Base-by-base conservation (phyloP, 2,888 invertebrate species). In the Pseudolycoriella hygida region DNA sequence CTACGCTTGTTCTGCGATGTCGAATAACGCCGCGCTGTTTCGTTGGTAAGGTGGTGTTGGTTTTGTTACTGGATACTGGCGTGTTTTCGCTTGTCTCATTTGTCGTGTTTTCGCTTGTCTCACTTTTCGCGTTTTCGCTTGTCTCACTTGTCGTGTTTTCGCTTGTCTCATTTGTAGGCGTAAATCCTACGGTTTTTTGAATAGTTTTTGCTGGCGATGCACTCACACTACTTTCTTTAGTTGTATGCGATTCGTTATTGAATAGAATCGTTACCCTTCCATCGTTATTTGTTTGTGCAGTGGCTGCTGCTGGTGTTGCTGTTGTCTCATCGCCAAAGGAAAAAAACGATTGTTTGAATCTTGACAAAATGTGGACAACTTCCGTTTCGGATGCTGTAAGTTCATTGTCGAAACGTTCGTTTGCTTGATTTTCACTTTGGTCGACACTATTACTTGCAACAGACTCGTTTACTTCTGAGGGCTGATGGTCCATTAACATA, bases 361-460 rank as follows among this genome's bases (percentile, higher is more conserved):
- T 60, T 3, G 62, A 61, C 20, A 62, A 50, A 47, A 62, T 61
- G 42, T 57, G 60, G 3, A 62, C 62, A 10, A 60, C 62, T 50
- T 61, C 62, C 3, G 62, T 59, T 47, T 62, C 62, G 1, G 59
- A 59, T 48, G 54, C 48, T 17, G 54, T 59, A 19, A 60, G 57
- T 10, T 25, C 41, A n/a, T 31, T 34, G 15, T 34, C 34, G n/a
- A 14, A 14, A 17, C 39, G 17, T 15, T 39, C 39, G 17, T 39
- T 17, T 17, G 17, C 15, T 15, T 39, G 14, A 39, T 39, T 17
- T 15, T 39, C 39, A 5, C n/a, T 37, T 37, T 5, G n/a, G 5
- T 14, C 15, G n/a, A 3, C 37, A 12, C 4, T 37, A 12, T 12
- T 15, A 37, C 14, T 15, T 8, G 37, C 4, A 4, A 25, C 8